Conservation (phyloP, 2,113 vertebrate species). For the Rhodinocichla rosea region DNA sequence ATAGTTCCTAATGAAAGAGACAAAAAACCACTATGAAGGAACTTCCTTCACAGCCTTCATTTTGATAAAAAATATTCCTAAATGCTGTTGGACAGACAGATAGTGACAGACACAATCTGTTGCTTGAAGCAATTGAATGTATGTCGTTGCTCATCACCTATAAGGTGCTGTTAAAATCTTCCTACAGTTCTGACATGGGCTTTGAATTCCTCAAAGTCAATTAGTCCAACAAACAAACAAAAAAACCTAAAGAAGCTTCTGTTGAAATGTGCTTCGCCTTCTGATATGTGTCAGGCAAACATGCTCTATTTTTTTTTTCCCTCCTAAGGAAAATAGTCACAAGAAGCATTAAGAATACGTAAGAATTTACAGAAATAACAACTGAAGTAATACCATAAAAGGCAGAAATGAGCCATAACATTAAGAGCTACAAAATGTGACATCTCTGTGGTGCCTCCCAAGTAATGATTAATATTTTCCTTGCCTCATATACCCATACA, state of each 20-base stretch:
- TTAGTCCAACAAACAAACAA: background rate
- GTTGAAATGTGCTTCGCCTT: background rate
- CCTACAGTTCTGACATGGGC: background rate
- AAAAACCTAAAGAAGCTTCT: background rate
- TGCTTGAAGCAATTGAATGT: background rate
- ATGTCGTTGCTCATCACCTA: background rate
- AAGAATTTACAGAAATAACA: constrained; percentile 33
- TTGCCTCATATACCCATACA: background rate
- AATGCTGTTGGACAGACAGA: background rate
- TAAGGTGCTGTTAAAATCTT: background rate
- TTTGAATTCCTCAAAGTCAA: background rate
- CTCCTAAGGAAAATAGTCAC: background rate
- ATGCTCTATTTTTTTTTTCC: background rate
- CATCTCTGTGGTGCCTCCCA: background rate
- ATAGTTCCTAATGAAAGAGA: background rate
- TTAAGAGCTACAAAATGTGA: constrained; percentile 13
- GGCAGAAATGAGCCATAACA: constrained; percentile 32
- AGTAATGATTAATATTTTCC: constrained; percentile 28
- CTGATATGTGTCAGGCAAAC: constrained; percentile 2
- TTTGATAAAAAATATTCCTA: background rate
- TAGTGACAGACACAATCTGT: background rate
- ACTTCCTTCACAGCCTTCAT: background rate
- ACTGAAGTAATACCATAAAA: constrained; percentile 19
- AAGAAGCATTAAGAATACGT: background rate
- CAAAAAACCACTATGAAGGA: background rate